Evolutionary conservation across 1,140 invertebrate species (phyloP).

Genomic region (Cyclargus thomasi): DNA sequence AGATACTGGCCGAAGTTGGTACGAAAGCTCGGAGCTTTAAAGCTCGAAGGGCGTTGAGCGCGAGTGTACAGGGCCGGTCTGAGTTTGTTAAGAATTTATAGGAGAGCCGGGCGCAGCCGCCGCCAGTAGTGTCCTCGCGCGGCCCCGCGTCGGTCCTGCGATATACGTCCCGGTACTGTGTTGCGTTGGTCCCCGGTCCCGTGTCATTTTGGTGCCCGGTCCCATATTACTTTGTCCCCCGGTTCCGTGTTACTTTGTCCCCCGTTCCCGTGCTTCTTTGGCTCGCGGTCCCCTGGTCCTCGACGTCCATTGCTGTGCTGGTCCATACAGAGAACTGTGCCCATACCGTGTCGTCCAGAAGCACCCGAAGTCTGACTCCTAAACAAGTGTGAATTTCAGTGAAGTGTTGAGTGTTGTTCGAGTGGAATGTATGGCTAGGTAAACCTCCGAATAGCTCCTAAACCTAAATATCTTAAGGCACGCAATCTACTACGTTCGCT

Average conservation of each 20-base stretch:
- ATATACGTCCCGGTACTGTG: not conserved
- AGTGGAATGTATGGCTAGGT: slow-evolving; percentile 70
- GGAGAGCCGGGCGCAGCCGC: slow-evolving; percentile 49
- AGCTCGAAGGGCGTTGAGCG: slow-evolving; percentile 39
- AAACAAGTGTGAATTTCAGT: slow-evolving; percentile 42
- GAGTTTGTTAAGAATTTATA: slow-evolving; percentile 63
- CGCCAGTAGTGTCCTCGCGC: slow-evolving; percentile 41
- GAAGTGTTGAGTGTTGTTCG: slow-evolving; percentile 40
- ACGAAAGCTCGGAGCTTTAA: slow-evolving; percentile 12
- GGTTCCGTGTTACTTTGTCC: not conserved
- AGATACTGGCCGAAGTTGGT: not conserved
- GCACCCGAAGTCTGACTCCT: slow-evolving; percentile 8
- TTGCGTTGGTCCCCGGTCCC: not conserved
- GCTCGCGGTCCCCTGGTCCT: no score
- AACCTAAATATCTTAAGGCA: not conserved
- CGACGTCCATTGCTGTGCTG: no score
- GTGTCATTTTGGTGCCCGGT: not conserved
- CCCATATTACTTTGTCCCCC: not conserved
- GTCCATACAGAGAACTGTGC: no score
- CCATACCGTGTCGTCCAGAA: not conserved
- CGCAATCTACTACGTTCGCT: not conserved
- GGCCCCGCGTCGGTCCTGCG: slow-evolving; percentile 25
- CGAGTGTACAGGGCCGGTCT: slow-evolving; percentile 61
- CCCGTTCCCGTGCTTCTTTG: no score
- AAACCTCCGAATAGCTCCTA: slow-evolving; percentile 18